phyloP scores from a whole-genome alignment of 2,797 vertebrate genomes.

The Diplodus puntazzo region DNA sequence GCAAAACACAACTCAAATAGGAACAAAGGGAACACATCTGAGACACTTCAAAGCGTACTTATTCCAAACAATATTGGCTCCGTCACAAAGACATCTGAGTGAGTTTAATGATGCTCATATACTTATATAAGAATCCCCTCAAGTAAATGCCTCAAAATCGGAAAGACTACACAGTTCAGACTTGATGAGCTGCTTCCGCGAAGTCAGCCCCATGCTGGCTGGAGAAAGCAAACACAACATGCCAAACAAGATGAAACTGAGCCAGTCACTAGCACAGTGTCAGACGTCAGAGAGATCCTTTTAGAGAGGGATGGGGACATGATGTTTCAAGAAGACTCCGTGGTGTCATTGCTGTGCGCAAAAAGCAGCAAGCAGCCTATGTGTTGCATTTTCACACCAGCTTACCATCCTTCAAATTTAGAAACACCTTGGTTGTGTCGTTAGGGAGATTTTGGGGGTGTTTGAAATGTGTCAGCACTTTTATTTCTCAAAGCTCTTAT shows the following conservation, averaged over 20 bases:
- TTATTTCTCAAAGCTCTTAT: no score
- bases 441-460: background rate
- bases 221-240: conserved; percentile 47
- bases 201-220: conserved; percentile 30
- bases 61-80: conserved; percentile 38
- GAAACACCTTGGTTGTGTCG: background rate
- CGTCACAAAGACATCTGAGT: conserved; percentile 33
- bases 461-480: background rate
- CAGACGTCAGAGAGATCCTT: conserved; percentile 23
- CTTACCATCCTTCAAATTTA: background rate
- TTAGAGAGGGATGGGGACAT: conserved; percentile 6
- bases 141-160: conserved; percentile 31
- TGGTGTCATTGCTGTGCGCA: background rate
- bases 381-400: background rate
- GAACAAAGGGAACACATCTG: conserved; percentile 38
- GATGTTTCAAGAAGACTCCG: conserved; percentile 20
- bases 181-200: conserved; percentile 38
- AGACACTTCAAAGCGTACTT: conserved; percentile 43
- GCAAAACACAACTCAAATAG: conserved; percentile 25
- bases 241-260: conserved; percentile 50
- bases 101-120: conserved; percentile 49
- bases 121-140: conserved; percentile 27
- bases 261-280: conserved; percentile 27
- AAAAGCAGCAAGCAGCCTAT: background rate
- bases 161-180: conserved; percentile 25